Base-by-base conservation (phyloP, 1,140 invertebrate species). In the Ceratina calcarata region DNA sequence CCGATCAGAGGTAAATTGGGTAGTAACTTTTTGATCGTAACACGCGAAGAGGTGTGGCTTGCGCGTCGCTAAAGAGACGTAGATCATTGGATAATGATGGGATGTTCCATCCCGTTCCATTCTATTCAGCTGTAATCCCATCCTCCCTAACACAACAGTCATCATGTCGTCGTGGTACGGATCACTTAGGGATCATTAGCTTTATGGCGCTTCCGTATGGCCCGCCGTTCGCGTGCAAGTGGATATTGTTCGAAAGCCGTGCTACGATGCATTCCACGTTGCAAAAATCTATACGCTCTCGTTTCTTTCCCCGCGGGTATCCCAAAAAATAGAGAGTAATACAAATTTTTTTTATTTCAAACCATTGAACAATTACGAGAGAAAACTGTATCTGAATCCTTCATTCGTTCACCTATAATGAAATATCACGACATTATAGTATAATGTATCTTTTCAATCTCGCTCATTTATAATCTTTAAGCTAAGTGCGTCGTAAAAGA, bases 11-110 rank as follows among this genome's bases (percentile, higher is more conserved):
- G 7, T 45, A 45, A 45, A 45, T 45, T 45, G 37, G 37, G 37
- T 45, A 45, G 6, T 49, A 58, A 13, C 62, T 76, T 70, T 37
- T 60, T 64, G 69, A 55, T 61, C 55, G 49, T 7, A n/a, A 57
- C 74, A 58, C 60, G 53, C 57, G 72, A 55, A 74, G 78, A 86
- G 78, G 78, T 86, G 74, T 86, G 75, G 85, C 71, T 32, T 75
- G 27, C 70, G 45, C 66, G 84, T 80, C 77, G 61, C 80, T 86
- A 88, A 80, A 87, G 87, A 87, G 84, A 86, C 75, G 83, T 80
- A 62, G 81, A 89, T 89, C 87, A 89, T 89, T 89, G 88, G 81
- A 89, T 89, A 89, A 89, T 89, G 87, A 89, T 89, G 80, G 88
- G 88, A 89, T 89, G 88, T 89, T 83, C 78, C 85, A 71, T 86